A percentile compares a stretch with the other conserved stretches of the same genome.
Evolutionary conservation across 2,113 vertebrate genomes (phyloP).

Genomic region (Rutilus rutilus): DNA sequence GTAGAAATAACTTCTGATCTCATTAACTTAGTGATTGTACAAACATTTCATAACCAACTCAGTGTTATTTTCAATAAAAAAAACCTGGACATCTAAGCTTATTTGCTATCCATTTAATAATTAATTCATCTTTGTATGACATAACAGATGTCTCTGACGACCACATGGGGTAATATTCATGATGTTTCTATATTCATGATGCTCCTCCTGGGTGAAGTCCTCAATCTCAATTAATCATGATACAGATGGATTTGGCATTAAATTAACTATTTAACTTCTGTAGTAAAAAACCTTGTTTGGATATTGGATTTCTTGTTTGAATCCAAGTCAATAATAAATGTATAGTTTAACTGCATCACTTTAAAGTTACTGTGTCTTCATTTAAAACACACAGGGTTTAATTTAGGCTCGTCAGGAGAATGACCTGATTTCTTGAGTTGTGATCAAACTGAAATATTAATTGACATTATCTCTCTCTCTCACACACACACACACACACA

Average conservation of each 20-base stretch:
- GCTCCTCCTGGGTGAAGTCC: neutral
- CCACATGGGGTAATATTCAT: conserved; percentile 1
- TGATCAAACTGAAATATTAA: neutral
- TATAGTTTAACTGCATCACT: neutral
- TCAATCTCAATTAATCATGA: neutral
- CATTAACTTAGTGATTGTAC: neutral
- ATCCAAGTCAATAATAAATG: neutral
- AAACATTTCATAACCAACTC: conserved; percentile 3
- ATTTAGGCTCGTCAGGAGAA: conserved; percentile 1
- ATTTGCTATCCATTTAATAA: neutral
- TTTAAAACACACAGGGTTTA: neutral
- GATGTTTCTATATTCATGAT: conserved; percentile 4
- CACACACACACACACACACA: neutral
- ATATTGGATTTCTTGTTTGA: neutral
- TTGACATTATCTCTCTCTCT: too few relatives aligned
- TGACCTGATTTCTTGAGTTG: neutral
- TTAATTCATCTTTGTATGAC: neutral
- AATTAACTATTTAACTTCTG: neutral
- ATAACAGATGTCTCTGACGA: neutral
- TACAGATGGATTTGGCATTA: neutral
- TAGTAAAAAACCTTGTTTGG: neutral
- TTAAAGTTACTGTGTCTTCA: neutral
- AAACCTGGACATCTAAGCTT: neutral
- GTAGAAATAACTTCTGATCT: neutral
- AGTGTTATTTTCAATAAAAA: neutral